Conservation (phyloP, 2,797 vertebrate species). For the Sebastes oblongus region DNA sequence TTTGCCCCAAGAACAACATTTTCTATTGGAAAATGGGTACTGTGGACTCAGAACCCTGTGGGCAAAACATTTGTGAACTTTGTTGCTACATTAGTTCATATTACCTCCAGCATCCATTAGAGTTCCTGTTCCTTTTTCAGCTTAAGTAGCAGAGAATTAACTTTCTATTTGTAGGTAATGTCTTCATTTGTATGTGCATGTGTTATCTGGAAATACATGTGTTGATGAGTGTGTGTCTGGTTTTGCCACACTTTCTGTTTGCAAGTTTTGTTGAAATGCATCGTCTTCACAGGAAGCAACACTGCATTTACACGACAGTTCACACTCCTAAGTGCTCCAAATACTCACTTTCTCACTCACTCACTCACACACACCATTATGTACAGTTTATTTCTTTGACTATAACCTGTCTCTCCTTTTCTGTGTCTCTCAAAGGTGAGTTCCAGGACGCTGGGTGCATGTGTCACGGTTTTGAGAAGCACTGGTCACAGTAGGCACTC, state of each 20-base stretch:
- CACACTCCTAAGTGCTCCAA: neutral
- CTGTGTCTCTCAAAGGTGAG: conserved; percentile 63
- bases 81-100: neutral
- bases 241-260: neutral
- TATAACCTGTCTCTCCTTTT: conserved; percentile 29
- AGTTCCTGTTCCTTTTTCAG: neutral
- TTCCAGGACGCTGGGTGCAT: conserved; percentile 34
- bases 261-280: conserved; percentile 3
- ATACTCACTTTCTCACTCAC: neutral
- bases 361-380: neutral
- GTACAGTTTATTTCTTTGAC: neutral
- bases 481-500: conserved; percentile 43
- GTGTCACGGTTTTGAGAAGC: conserved; percentile 22
- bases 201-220: neutral
- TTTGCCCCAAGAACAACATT: neutral
- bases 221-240: neutral
- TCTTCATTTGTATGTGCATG: neutral
- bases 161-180: neutral
- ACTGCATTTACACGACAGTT: conserved; percentile 1
- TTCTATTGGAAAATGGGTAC: neutral
- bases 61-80: neutral
- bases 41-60: neutral
- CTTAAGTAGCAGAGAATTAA: neutral
- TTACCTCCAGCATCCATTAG: neutral
- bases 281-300: conserved; percentile 4